phyloP scores from a whole-genome alignment of 2,888 invertebrate genomes.

The Lottia scabra region DNA sequence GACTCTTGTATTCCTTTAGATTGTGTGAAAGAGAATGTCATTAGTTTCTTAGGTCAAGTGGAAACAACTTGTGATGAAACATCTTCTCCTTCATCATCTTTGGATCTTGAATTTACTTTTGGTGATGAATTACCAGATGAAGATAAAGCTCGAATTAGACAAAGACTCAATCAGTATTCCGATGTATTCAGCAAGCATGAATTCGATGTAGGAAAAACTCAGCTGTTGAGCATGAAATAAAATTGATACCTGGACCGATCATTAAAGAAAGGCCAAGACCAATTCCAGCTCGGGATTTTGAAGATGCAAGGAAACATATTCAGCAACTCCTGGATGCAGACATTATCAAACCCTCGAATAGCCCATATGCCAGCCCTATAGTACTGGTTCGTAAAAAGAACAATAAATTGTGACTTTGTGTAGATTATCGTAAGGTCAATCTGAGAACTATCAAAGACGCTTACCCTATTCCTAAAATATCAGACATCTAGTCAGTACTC shows the following conservation, averaged over 20 bases:
- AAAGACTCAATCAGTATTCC: neutral
- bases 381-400: conserved; percentile 8
- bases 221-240: conserved; percentile 7
- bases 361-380: conserved; percentile 7
- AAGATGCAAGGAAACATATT: neutral
- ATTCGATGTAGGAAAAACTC: conserved; percentile 1
- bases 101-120: neutral
- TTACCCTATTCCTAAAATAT: conserved; percentile 10
- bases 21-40: neutral
- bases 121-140: neutral
- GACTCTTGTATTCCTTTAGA: neutral
- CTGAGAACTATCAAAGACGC: conserved; percentile 6
- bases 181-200: conserved; percentile 16
- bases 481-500: conserved; percentile 8
- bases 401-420: conserved; percentile 5
- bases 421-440: conserved; percentile 8
- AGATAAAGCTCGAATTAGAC: neutral
- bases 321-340: neutral
- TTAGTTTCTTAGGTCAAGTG: neutral
- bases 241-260: neutral
- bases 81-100: neutral
- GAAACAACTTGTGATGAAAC: neutral
- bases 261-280: conserved; percentile 11
- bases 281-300: neutral
- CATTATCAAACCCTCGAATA: conserved; percentile 8